These are phyloP conservation scores for Elegia similella DNA, from an alignment of 2,888 invertebrate genomes.

Conservation along the genomic window DNA sequence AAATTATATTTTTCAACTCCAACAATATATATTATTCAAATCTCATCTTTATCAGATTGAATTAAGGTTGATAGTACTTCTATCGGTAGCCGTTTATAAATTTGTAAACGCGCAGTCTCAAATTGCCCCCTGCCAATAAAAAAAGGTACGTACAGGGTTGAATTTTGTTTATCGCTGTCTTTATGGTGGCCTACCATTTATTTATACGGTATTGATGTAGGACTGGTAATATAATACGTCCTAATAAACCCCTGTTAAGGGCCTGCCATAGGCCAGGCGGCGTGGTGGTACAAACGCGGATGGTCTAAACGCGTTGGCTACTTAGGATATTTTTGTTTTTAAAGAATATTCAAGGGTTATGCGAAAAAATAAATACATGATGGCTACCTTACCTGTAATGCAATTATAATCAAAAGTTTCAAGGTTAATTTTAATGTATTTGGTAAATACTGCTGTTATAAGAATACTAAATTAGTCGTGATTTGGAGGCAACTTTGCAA, in stretches of 20 bases:
- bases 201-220: constrained; percentile 70
- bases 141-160: constrained; percentile 73
- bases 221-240: constrained; percentile 71
- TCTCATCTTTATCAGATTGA: constrained; percentile 28
- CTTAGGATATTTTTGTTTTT: too few relatives aligned
- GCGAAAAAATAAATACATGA: too few relatives aligned
- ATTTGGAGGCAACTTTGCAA: too few relatives aligned
- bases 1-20: constrained; percentile 33
- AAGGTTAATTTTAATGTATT: too few relatives aligned
- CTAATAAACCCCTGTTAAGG: constrained; percentile 65
- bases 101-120: constrained; percentile 66
- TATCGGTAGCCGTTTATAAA: constrained; percentile 27
- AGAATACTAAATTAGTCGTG: too few relatives aligned
- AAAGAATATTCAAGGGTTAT: too few relatives aligned
- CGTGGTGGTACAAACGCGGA: too few relatives aligned
- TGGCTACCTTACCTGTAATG: too few relatives aligned
- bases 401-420: too few relatives aligned
- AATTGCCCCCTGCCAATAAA: constrained; percentile 79
- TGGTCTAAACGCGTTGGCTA: too few relatives aligned
- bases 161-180: constrained; percentile 80
- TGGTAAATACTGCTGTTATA: too few relatives aligned
- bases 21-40: constrained; percentile 26
- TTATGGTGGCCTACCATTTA: constrained; percentile 75
- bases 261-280: too few relatives aligned
- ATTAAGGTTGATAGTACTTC: constrained; percentile 29